These are phyloP conservation scores for Bellardia bayeri DNA, from an alignment of 2,888 invertebrate genomes.

Conservation along the genomic window DNA sequence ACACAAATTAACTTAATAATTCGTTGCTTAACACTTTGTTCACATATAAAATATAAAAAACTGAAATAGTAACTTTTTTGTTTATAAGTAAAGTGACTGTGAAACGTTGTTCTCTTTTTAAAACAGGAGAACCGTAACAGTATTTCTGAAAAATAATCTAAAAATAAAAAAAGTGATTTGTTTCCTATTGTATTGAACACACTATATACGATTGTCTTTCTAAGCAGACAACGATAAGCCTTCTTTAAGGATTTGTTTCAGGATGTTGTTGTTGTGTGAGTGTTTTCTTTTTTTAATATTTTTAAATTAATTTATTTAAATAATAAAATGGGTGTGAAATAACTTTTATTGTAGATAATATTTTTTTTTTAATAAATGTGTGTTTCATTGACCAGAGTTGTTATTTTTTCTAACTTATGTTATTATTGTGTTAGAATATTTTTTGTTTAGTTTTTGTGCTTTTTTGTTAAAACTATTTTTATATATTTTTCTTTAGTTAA, in stretches of 20 bases:
- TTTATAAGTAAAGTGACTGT: constrained; percentile 56
- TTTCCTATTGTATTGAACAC: constrained; percentile 75
- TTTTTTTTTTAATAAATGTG: constrained; percentile 8
- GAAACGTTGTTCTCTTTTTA: constrained; percentile 70
- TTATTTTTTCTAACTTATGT: constrained; percentile 42
- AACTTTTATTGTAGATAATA: constrained; percentile 21
- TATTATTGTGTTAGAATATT: constrained; percentile 7
- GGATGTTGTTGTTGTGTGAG: constrained; percentile 41
- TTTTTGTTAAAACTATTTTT: constrained; percentile 29
- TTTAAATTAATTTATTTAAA: constrained; percentile 48
- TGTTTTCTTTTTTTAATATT: constrained; percentile 49
- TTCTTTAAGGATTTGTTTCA: constrained; percentile 58
- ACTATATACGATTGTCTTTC: constrained; percentile 83
- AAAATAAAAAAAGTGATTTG: not conserved
- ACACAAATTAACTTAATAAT: not conserved
- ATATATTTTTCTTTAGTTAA: constrained; percentile 34
- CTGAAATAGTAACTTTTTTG: not conserved
- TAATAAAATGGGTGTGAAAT: constrained; percentile 38
- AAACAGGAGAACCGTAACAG: constrained; percentile 81
- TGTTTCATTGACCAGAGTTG: constrained; percentile 13
- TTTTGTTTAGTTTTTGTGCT: constrained; percentile 19
- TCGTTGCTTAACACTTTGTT: constrained; percentile 14
- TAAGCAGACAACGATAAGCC: constrained; percentile 83
- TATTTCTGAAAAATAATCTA: constrained; percentile 53
- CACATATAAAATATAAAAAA: not conserved